These are phyloP conservation scores for Neopipo cinnamomea DNA, from an alignment of 2,113 vertebrate species.

Conservation along the genomic window DNA sequence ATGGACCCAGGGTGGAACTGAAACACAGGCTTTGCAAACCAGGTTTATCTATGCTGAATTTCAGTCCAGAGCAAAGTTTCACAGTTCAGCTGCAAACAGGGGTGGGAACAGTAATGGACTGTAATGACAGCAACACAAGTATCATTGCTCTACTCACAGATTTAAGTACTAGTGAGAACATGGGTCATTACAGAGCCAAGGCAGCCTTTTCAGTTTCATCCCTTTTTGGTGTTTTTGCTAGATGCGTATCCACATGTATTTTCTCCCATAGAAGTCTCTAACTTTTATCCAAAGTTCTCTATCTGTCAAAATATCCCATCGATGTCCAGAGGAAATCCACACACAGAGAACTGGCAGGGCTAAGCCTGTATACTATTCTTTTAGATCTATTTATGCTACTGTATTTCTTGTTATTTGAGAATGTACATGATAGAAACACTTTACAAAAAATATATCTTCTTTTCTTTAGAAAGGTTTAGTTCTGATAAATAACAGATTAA, in stretches of 20 bases:
- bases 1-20: accelerated
- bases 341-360: neutral
- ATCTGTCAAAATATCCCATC: neutral
- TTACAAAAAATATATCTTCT: conserved; percentile 84
- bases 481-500: conserved; percentile 77
- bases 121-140: neutral
- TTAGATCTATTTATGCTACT: conserved; percentile 53
- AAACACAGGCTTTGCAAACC: neutral
- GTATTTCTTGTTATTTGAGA: conserved; percentile 64
- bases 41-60: neutral
- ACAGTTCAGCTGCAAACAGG: neutral
- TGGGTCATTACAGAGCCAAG: neutral
- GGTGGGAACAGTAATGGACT: neutral
- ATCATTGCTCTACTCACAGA: neutral
- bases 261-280: neutral
- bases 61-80: neutral
- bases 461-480: conserved; percentile 79
- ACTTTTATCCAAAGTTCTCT: neutral
- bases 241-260: neutral
- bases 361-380: neutral
- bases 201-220: neutral
- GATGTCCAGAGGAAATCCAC: neutral
- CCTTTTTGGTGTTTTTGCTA: neutral
- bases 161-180: neutral
- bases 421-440: conserved; percentile 79